Conservation (phyloP, 2,888 invertebrate genomes). For the Tetramorium bicarinatum region DNA sequence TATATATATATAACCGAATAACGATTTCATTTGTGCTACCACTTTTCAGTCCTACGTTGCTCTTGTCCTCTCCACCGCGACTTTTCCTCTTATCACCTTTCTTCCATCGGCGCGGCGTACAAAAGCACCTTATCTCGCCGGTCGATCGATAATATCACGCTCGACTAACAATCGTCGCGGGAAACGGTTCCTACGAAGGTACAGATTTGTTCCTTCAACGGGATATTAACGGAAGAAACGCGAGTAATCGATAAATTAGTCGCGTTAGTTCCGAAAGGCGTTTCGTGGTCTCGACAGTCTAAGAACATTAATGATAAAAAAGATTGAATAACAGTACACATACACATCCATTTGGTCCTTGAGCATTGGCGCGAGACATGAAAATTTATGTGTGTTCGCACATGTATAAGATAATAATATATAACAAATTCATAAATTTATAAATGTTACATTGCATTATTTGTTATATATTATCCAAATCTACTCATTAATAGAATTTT, state of each 20-base stretch:
- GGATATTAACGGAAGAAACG: conserved; percentile 59
- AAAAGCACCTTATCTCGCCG: neutral
- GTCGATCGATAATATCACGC: conserved; percentile 46
- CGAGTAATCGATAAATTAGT: conserved; percentile 34
- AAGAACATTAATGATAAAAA: conserved; percentile 34
- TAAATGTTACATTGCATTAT: neutral
- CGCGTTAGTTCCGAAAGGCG: conserved; percentile 37
- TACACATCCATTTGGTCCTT: conserved; percentile 5
- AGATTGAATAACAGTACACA: conserved; percentile 11
- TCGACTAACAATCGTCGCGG: conserved; percentile 52
- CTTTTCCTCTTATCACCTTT: neutral
- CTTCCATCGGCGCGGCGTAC: neutral
- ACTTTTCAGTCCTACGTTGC: conserved; percentile 9
- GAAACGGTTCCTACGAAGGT: conserved; percentile 67
- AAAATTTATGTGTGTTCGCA: neutral
- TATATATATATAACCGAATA: conserved; percentile 8
- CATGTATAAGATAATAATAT: conserved; percentile 1
- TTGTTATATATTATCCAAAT: neutral
- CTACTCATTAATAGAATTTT: neutral
- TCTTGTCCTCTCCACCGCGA: conserved; percentile 11
- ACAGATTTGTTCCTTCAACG: conserved; percentile 63
- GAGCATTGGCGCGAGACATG: conserved; percentile 4
- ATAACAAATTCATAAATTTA: conserved; percentile 13
- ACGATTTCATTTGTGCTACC: conserved; percentile 41
- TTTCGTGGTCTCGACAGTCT: conserved; percentile 24